Base-by-base conservation (phyloP, 2,113 vertebrate genomes). In the Aegypius monachus region DNA sequence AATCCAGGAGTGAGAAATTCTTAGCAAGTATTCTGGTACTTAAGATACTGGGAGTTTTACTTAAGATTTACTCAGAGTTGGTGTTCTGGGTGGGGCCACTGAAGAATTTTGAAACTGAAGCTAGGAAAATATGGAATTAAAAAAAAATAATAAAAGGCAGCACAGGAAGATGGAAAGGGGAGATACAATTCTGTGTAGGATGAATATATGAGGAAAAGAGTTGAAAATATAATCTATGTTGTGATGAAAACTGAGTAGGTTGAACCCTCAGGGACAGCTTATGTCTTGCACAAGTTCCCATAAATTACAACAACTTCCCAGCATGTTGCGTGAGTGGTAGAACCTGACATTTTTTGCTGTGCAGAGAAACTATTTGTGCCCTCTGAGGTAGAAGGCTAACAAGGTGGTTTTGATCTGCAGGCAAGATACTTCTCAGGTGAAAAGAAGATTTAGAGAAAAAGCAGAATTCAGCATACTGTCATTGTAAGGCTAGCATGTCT, bases 231-330 rank as follows among this genome's bases (percentile, higher is more conserved):
- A 23, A 63, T 70, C 22, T 26, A 2, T 50, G 15, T 21, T 82
- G 62, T 92, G 55, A 70, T 70, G 78, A 94, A 91, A 91, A 90
- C 81, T 88, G 87, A 90, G 89, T 90, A 63, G 89, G 89, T 25
- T 88, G 94, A 97, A 82, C 97, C 93, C 87, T 94, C 73, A 70
- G 67, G 89, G 71, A 62, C 84, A 87, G 25, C 45, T 95, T 80
- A 36, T 43, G n/a, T 87, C 84, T 95, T 97, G 89, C 95, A 78
- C 87, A 96, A 96, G 81, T 78, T 77, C 70, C 58, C 56, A 43
- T 85, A 77, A 86, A 75, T 97, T 93, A 55, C 96, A 87, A 17
- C 78, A 68, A 22, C 81, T 97, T 93, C 74, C 84, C 75, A 71
- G 78, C 74, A 74, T 3, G 6, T 73, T 95, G 87, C 36, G 0